These are phyloP conservation scores for Hydriomena furcata DNA, from an alignment of 2,888 invertebrate genomes.

Conservation along the genomic window DNA sequence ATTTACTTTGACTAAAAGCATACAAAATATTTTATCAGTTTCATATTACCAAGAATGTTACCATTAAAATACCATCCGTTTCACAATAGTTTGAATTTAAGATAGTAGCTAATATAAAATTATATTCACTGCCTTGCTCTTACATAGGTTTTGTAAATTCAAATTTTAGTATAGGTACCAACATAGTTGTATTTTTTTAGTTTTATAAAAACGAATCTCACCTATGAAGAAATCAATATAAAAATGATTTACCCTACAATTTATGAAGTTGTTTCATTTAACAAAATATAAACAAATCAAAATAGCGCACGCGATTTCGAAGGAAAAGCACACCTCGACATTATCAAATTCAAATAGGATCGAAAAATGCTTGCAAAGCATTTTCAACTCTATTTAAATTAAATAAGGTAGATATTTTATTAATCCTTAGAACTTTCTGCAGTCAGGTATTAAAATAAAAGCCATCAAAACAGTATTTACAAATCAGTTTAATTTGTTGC, in stretches of 20 bases:
- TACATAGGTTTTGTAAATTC: constrained; percentile 60
- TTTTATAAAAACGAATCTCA: constrained; percentile 59
- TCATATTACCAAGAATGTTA: constrained; percentile 20
- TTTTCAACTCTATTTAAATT: no score
- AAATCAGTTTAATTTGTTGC: constrained; percentile 80
- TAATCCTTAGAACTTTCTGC: no score
- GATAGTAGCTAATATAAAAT: constrained; percentile 23
- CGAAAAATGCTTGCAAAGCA: no score
- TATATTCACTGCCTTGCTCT: constrained; percentile 64
- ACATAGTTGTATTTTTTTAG: constrained; percentile 41
- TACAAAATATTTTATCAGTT: no score
- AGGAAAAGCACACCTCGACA: no score
- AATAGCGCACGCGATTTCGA: no score
- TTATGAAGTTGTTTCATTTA: constrained; percentile 44
- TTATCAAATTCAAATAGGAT: no score
- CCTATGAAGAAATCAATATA: constrained; percentile 57
- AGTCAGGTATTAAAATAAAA: constrained; percentile 37
- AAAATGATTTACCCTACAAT: constrained; percentile 44
- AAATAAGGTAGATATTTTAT: no score
- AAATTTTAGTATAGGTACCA: no score
- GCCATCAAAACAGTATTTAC: constrained; percentile 61
- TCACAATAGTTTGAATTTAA: constrained; percentile 46
- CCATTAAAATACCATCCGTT: constrained; percentile 29
- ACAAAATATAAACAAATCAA: no score
- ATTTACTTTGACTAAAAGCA: constrained; percentile 1